A percentile compares a stretch with the other conserved stretches of the same genome.
phyloP scores from a whole-genome alignment of 1,140 invertebrate genomes.

The Drosophila funebris region DNA sequence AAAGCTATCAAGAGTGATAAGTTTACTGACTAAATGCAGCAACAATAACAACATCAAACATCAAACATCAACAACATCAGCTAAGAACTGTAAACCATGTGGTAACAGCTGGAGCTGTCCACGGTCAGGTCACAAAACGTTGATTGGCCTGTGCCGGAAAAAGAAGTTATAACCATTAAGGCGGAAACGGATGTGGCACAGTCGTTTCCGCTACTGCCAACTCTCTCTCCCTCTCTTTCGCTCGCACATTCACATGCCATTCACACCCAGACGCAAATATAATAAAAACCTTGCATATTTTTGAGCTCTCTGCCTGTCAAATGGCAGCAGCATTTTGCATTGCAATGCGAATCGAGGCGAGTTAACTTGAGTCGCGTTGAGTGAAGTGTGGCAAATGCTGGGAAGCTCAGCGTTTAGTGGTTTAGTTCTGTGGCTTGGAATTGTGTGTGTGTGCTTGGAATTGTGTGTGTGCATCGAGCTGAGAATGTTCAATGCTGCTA shows the following conservation, averaged over 20 bases:
- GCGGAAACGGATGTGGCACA: slow-evolving; percentile 78
- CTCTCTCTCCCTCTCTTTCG: neutral
- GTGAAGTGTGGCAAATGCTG: neutral
- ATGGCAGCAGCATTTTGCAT: slow-evolving; percentile 72
- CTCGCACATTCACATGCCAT: slow-evolving; percentile 36
- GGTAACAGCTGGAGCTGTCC: slow-evolving; percentile 58
- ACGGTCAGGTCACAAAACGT: slow-evolving; percentile 61
- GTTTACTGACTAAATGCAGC: slow-evolving; percentile 61
- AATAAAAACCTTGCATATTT: slow-evolving; percentile 50
- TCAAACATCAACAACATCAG: slow-evolving; percentile 23
- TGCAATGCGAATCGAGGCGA: slow-evolving; percentile 37
- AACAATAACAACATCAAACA: slow-evolving; percentile 50
- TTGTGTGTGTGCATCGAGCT: neutral
- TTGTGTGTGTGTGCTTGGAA: neutral
- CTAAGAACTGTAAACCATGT: slow-evolving; percentile 34
- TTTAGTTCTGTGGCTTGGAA: slow-evolving; percentile 28
- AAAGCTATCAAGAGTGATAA: slow-evolving; percentile 63
- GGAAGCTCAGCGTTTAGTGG: slow-evolving; percentile 54
- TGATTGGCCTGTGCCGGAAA: slow-evolving; percentile 77
- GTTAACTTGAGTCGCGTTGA: slow-evolving; percentile 4
- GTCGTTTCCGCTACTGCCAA: slow-evolving; percentile 64
- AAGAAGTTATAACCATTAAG: slow-evolving; percentile 79
- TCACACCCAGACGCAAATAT: slow-evolving; percentile 26
- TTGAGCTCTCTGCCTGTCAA: slow-evolving; percentile 58
- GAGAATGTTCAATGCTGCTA: slow-evolving; percentile 6